Evolutionary conservation across 2,113 vertebrate species (phyloP).

Genomic region (Pollimyrus isidori): DNA sequence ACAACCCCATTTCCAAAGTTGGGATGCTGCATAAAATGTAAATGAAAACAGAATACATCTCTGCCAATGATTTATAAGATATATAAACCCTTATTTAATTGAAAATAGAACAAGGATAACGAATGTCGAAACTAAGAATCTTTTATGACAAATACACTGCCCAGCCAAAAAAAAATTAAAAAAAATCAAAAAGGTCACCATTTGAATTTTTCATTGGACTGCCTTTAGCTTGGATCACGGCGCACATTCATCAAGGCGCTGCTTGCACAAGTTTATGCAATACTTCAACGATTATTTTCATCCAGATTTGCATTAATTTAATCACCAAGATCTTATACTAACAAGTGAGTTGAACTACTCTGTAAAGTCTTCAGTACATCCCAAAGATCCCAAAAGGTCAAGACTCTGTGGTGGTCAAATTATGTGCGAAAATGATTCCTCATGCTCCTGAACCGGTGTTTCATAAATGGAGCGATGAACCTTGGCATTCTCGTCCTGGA

Average conservation of each 20-base stretch:
- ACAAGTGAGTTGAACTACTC: neutral
- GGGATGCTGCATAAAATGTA: neutral
- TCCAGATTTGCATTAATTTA: neutral
- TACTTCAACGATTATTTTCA: neutral
- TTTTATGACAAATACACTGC: neutral
- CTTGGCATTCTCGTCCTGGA: neutral
- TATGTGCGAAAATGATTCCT: neutral
- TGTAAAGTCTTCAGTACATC: neutral
- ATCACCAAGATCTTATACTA: neutral
- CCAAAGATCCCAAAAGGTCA: neutral
- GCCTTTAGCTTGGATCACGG: neutral
- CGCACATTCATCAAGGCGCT: neutral
- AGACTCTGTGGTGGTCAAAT: neutral
- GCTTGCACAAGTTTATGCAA: neutral
- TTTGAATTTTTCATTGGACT: neutral
- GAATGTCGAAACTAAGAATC: neutral
- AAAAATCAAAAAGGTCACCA: neutral
- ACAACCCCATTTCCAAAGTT: neutral
- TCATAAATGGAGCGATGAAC: neutral
- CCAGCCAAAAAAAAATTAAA: neutral
- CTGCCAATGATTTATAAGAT: neutral
- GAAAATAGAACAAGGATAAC: neutral
- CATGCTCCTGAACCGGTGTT: neutral
- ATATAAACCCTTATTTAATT: neutral
- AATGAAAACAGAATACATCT: neutral